Conservation (phyloP, 1,140 invertebrate species). For the Littorina saxatilis region DNA sequence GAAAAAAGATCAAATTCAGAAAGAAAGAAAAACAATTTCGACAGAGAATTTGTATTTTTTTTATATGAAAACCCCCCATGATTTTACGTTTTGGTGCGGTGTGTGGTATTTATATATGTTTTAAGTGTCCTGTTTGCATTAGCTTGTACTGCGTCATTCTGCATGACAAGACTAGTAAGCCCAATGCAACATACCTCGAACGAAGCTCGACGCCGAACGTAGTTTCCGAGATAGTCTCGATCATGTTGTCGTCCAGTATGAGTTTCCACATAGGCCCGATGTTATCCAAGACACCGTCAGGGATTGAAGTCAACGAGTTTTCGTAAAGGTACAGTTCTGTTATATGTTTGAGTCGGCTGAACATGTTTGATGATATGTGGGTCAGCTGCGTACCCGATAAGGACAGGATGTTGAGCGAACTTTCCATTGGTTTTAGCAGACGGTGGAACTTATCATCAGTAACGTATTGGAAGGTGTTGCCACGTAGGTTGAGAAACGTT, state of each 20-base stretch:
- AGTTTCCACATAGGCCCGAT: background rate
- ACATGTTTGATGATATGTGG: background rate
- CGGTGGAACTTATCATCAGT: background rate
- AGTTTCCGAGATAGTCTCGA: background rate
- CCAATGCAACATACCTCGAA: too few species aligned
- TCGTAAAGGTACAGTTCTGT: background rate
- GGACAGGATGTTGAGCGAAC: background rate
- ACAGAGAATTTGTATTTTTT: too few species aligned
- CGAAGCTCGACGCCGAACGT: background rate
- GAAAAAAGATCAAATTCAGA: too few species aligned
- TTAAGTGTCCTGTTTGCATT: too few species aligned
- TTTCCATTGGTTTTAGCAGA: background rate
- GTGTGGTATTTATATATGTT: too few species aligned
- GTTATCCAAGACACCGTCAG: background rate
- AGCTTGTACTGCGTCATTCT: too few species aligned
- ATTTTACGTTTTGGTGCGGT: too few species aligned
- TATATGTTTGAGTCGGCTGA: background rate
- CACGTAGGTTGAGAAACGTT: background rate
- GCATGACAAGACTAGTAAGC: too few species aligned
- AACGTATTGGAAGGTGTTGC: background rate
- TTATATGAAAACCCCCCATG: too few species aligned
- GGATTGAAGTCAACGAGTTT: background rate
- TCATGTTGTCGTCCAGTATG: background rate
- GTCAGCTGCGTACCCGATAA: background rate
- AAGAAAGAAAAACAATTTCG: too few species aligned